A percentile compares a stretch with the other conserved stretches of the same genome.
phyloP scores from a whole-genome alignment of 2,113 vertebrate species.

The Eidolon helvum region DNA sequence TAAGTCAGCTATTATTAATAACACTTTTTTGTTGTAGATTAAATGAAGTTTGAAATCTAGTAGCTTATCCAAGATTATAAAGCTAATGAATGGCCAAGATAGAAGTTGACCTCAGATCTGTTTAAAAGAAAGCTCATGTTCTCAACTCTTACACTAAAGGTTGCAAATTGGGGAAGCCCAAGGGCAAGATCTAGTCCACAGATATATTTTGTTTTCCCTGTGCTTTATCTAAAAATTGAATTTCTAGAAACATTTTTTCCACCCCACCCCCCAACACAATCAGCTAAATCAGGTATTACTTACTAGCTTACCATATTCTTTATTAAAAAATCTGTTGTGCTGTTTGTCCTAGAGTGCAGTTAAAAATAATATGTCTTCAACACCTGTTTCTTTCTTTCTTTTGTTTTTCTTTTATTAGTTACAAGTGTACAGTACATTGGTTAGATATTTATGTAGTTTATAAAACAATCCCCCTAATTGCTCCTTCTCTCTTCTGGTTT shows the following conservation, averaged over 20 bases:
- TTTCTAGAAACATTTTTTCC: not conserved
- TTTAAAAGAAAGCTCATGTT: not conserved
- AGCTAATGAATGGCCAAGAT: not conserved
- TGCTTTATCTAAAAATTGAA: not conserved
- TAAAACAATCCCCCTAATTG: too few species aligned
- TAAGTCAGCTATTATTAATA: not conserved
- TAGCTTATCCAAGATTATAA: not conserved
- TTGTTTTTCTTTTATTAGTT: too few species aligned
- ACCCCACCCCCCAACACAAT: not conserved
- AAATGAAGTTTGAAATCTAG: not conserved
- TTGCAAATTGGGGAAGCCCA: not conserved
- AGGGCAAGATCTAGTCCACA: not conserved
- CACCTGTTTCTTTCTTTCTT: too few species aligned
- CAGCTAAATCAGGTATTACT: not conserved
- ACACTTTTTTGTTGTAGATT: not conserved
- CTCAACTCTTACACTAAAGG: not conserved
- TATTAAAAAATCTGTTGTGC: not conserved
- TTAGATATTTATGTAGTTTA: too few species aligned
- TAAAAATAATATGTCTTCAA: conserved; percentile 18
- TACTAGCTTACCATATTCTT: not conserved
- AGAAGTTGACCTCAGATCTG: not conserved
- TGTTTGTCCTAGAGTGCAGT: not conserved
- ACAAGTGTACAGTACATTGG: too few species aligned
- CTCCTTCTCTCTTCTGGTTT: too few species aligned
- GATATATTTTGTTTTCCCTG: not conserved